Conservation (phyloP, 2,797 vertebrate species). For the Carapus acus region DNA sequence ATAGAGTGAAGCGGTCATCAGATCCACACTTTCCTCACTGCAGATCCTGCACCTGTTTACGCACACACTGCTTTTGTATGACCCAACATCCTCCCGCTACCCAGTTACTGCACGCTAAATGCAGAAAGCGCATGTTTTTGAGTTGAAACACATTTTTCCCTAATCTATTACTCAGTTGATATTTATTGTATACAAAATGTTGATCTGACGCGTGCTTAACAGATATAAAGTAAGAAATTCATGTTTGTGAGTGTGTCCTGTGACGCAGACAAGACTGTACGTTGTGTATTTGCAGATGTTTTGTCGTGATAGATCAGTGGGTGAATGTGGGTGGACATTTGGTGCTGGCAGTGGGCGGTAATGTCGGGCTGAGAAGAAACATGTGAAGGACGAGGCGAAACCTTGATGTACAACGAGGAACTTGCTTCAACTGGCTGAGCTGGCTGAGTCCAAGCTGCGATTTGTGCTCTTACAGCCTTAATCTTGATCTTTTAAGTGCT, state of each 20-base stretch:
- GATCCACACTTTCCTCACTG: too few relatives aligned
- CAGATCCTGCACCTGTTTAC: not conserved
- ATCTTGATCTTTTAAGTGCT: constrained; percentile 49
- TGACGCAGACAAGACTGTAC: not conserved
- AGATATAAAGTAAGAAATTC: constrained; percentile 21
- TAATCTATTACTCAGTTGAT: constrained; percentile 24
- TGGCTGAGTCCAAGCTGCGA: constrained; percentile 30
- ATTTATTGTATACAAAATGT: constrained; percentile 36
- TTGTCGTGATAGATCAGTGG: constrained; percentile 12
- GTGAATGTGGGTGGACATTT: not conserved
- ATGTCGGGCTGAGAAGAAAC: constrained; percentile 3
- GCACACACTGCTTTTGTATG: constrained; percentile 7
- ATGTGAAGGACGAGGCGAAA: not conserved
- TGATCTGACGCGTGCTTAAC: constrained; percentile 40
- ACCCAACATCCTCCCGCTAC: constrained; percentile 19
- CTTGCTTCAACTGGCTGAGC: constrained; percentile 26
- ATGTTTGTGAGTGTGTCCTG: constrained; percentile 39
- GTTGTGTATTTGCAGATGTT: not conserved
- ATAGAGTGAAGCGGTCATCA: too few relatives aligned
- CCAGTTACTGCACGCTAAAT: constrained; percentile 18
- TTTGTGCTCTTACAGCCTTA: constrained; percentile 34
- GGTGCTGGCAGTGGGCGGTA: not conserved
- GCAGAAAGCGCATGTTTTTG: constrained; percentile 17
- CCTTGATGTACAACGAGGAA: constrained; percentile 25
- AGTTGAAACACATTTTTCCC: constrained; percentile 15